A percentile compares a stretch with the other conserved stretches of the same genome.
These are phyloP conservation scores for Hypena proboscidalis DNA, from an alignment of 2,888 invertebrate species.

Conservation along the genomic window DNA sequence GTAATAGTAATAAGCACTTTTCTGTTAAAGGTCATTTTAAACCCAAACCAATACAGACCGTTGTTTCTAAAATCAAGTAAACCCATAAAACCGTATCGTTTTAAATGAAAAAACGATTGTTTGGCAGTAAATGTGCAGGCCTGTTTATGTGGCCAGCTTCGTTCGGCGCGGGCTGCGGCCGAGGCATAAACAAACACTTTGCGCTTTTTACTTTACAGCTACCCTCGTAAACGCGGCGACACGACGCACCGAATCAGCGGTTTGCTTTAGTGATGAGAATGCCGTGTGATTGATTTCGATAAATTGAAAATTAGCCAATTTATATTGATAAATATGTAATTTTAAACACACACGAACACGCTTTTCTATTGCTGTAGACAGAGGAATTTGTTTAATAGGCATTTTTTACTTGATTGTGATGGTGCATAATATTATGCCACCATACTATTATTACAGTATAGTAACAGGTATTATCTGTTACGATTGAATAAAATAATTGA, in stretches of 20 bases:
- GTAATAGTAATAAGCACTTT: background rate
- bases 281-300: background rate
- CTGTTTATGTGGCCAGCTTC: slow-evolving; percentile 54
- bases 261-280: slow-evolving; percentile 56
- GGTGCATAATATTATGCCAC: no score
- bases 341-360: no score
- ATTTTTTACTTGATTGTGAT: no score
- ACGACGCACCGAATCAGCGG: slow-evolving; percentile 77
- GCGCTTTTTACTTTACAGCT: slow-evolving; percentile 80
- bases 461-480: no score
- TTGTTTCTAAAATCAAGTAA: slow-evolving; percentile 46
- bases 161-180: slow-evolving; percentile 37
- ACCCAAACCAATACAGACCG: slow-evolving; percentile 10
- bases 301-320: no score
- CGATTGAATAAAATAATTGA: no score
- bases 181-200: slow-evolving; percentile 82
- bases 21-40: slow-evolving; percentile 11
- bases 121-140: slow-evolving; percentile 68
- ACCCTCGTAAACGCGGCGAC: slow-evolving; percentile 79
- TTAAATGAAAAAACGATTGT: slow-evolving; percentile 50
- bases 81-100: slow-evolving; percentile 44
- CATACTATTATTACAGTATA: no score
- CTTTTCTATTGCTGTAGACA: no score
- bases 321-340: no score
- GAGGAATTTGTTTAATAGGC: no score